phyloP scores from a whole-genome alignment of 2,113 vertebrate genomes.

The Neolamprologus caudopunctatus region DNA sequence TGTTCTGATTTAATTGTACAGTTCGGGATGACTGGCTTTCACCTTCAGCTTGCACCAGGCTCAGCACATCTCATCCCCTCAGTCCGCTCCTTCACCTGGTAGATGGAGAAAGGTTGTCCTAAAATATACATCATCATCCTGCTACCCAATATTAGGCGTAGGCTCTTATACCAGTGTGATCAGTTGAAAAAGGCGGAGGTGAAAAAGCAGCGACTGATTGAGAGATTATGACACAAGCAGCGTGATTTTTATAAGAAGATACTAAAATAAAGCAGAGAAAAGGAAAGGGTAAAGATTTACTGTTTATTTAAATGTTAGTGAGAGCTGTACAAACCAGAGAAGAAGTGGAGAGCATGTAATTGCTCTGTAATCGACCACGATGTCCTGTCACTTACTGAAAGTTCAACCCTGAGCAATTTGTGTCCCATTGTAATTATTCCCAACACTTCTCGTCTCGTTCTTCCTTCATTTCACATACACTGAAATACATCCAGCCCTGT shows the following conservation, averaged over 20 bases:
- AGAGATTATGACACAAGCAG: background rate
- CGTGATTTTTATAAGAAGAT: background rate
- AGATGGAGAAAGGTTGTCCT: background rate
- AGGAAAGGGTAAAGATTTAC: background rate
- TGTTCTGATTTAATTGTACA: slow-evolving; percentile 70
- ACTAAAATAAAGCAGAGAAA: background rate
- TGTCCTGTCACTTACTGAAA: background rate
- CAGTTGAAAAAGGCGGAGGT: background rate
- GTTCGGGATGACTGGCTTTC: slow-evolving; percentile 69
- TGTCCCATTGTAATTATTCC: background rate
- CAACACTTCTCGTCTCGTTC: background rate
- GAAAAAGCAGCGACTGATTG: background rate
- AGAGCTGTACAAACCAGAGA: background rate
- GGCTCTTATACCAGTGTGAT: background rate
- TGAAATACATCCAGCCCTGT: background rate
- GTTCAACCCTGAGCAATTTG: background rate
- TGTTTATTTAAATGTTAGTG: background rate
- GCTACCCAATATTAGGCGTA: background rate
- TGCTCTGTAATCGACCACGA: background rate
- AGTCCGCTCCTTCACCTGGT: background rate
- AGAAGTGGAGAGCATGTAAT: background rate
- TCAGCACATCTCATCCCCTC: slow-evolving; percentile 46
- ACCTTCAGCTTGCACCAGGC: slow-evolving; percentile 54
- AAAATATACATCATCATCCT: background rate
- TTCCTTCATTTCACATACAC: background rate